A percentile compares a stretch with the other conserved stretches of the same genome.
These are phyloP conservation scores for Lepas anatifera DNA, from an alignment of 2,888 invertebrate species.

Conservation along the genomic window DNA sequence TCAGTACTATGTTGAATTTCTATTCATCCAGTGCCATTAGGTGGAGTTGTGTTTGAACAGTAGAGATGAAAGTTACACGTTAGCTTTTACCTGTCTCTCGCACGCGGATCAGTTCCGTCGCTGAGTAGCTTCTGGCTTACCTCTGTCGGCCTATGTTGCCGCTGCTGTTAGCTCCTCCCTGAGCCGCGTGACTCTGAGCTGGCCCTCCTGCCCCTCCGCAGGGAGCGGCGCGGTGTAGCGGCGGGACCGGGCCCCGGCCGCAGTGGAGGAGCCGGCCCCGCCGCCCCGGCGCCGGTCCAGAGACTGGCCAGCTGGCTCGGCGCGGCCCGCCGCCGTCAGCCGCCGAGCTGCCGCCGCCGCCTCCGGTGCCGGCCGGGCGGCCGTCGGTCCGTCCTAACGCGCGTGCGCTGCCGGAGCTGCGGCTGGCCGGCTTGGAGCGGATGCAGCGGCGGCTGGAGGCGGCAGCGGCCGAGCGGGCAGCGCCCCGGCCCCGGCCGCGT, in stretches of 20 bases:
- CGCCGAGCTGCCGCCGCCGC: slow-evolving; percentile 7
- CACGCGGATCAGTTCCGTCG: no score
- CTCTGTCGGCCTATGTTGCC: no score
- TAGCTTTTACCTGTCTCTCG: no score
- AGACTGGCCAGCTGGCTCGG: slow-evolving; percentile 30
- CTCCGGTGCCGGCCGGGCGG: slow-evolving; percentile 19
- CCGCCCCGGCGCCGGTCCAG: slow-evolving; percentile 18
- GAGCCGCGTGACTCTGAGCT: no score
- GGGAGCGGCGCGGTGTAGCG: slow-evolving; percentile 42
- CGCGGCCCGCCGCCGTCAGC: slow-evolving; percentile 18
- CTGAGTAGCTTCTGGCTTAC: no score
- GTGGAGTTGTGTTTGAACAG: no score
- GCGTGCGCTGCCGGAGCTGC: slow-evolving; percentile 41
- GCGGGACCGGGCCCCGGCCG: slow-evolving; percentile 14
- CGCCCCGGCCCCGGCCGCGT: slow-evolving; percentile 27
- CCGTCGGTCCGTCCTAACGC: slow-evolving; percentile 36
- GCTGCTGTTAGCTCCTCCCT: no score
- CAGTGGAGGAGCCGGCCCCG: slow-evolving; percentile 18
- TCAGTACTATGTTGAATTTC: no score
- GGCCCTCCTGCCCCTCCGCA: no score
- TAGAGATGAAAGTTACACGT: no score
- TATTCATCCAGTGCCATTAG: no score
- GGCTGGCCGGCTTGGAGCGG: slow-evolving; percentile 48
- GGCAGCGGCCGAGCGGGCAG: slow-evolving; percentile 33
- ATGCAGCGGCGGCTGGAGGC: slow-evolving; percentile 45